phyloP scores from a whole-genome alignment of 2,113 vertebrate genomes.

The Erythrolamprus reginae region DNA sequence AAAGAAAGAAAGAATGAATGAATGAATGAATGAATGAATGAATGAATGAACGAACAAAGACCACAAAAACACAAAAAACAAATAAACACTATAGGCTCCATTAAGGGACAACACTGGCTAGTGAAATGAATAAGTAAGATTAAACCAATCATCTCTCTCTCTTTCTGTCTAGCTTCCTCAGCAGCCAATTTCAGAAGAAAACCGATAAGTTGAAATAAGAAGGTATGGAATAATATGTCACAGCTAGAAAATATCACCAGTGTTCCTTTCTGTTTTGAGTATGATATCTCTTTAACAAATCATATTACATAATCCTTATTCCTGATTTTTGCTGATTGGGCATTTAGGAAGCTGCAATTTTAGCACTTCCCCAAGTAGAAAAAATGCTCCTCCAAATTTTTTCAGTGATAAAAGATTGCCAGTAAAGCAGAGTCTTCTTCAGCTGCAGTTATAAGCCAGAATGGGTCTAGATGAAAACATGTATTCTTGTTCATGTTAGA shows the following conservation, averaged over 20 bases:
- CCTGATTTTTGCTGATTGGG: background rate
- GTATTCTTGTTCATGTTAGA: too few species aligned
- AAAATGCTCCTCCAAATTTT: background rate
- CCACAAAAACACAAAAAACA: too few species aligned
- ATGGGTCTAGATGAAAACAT: background rate
- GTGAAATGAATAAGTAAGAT: rapidly evolving
- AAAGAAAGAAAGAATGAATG: too few species aligned
- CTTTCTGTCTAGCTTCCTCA: background rate
- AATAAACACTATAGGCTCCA: too few species aligned
- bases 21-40: too few species aligned
- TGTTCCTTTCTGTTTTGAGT: background rate
- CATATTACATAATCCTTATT: constrained; percentile 1
- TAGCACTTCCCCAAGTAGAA: background rate
- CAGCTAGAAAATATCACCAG: background rate
- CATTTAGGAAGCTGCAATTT: background rate
- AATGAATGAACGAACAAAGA: too few species aligned
- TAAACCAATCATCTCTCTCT: background rate
- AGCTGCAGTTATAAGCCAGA: background rate
- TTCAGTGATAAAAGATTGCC: background rate
- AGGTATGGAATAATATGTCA: background rate
- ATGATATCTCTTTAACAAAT: background rate
- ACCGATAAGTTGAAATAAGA: background rate
- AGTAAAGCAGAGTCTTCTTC: background rate
- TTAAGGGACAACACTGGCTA: background rate
- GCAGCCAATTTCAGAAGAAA: background rate